Evolutionary conservation across 2,113 vertebrate species (phyloP).

Genomic region (Chaenocephalus aceratus): DNA sequence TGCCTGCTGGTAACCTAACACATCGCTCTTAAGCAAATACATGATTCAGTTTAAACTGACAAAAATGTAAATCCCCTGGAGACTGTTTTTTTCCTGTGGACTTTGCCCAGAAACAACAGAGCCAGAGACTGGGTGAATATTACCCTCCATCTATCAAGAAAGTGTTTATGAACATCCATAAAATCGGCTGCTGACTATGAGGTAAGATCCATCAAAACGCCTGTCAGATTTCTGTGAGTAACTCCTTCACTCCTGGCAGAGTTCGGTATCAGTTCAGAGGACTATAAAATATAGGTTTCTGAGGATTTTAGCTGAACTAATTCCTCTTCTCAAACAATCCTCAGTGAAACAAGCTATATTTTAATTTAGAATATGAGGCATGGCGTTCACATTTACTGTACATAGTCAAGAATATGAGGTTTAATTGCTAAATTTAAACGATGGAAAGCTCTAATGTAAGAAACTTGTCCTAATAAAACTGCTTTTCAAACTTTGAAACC

Average conservation of each 20-base stretch:
- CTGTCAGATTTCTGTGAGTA: constrained; percentile 52
- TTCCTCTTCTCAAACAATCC: constrained; percentile 20
- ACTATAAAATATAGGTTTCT: constrained; percentile 21
- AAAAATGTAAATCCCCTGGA: constrained; percentile 50
- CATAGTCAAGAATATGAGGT: too few relatives aligned
- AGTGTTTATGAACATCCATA: constrained; percentile 70
- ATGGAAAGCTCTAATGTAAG: not conserved
- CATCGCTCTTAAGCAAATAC: constrained; percentile 61
- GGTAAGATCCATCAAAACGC: constrained; percentile 41
- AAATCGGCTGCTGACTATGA: constrained; percentile 71
- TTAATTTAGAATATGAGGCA: not conserved
- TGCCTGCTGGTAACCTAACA: constrained; percentile 59
- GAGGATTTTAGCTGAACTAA: constrained; percentile 27
- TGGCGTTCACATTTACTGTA: not conserved
- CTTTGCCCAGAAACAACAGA: constrained; percentile 58
- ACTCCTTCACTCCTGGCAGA: constrained; percentile 48
- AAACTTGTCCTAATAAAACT: not conserved
- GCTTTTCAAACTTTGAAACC: not conserved
- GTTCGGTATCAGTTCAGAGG: constrained; percentile 46
- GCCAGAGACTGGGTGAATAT: constrained; percentile 53
- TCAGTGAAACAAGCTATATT: not conserved
- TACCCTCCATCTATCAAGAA: constrained; percentile 57
- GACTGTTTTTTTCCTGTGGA: constrained; percentile 31
- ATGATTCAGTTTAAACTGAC: constrained; percentile 45
- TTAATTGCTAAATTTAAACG: not conserved